Evolutionary conservation across 1,140 invertebrate genomes (phyloP).

Genomic region (Drosophila pandora): DNA sequence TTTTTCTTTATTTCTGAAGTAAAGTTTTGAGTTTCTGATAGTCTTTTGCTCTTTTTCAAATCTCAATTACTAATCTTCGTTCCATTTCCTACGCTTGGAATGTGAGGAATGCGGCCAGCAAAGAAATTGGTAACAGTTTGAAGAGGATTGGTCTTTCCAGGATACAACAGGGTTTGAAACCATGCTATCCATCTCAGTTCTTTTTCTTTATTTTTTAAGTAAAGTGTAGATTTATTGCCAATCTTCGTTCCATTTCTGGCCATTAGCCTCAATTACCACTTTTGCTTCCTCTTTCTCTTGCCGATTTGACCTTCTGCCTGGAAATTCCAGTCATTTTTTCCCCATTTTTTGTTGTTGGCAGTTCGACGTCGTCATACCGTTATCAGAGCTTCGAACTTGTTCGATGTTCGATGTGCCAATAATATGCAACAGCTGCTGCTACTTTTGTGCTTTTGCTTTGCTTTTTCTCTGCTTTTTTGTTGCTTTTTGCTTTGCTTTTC

Average conservation of each 20-base stretch:
- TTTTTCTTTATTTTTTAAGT: too few species aligned
- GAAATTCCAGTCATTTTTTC: background rate
- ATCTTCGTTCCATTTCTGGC: slow-evolving; percentile 1
- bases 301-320: slow-evolving; percentile 35
- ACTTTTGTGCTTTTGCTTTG: slow-evolving; percentile 4
- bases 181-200: too few species aligned
- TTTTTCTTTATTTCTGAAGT: too few species aligned
- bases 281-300: background rate
- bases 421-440: slow-evolving; percentile 68
- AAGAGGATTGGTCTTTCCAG: too few species aligned
- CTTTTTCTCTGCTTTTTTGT: slow-evolving; percentile 3
- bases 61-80: too few species aligned
- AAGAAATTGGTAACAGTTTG: background rate
- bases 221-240: too few species aligned
- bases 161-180: too few species aligned
- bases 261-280: slow-evolving; percentile 11
- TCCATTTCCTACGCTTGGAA: background rate
- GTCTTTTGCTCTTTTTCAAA: too few species aligned
- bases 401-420: slow-evolving; percentile 71
- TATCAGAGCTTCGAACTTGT: slow-evolving; percentile 72
- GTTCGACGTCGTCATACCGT: slow-evolving; percentile 16
- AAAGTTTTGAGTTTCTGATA: too few species aligned
- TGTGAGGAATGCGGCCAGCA: slow-evolving; percentile 14
- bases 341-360: background rate
- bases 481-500: slow-evolving; percentile 4